Evolutionary conservation across 1,140 invertebrate species (phyloP).

Genomic region (Laodelphax striatellus): DNA sequence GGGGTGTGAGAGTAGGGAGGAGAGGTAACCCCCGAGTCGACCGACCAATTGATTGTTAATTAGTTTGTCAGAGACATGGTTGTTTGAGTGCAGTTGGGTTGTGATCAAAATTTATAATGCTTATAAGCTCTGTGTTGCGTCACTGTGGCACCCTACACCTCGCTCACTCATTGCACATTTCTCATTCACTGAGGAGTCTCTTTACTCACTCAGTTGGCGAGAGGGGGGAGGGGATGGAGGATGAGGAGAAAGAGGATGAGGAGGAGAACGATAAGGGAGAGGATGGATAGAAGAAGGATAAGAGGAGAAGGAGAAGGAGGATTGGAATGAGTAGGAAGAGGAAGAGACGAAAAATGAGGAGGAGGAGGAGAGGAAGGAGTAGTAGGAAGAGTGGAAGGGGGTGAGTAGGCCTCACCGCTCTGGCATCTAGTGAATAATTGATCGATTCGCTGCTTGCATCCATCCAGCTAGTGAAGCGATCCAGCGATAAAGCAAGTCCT

Average conservation of each 20-base stretch:
- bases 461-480: no score
- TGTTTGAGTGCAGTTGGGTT: slow-evolving; percentile 5
- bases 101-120: slow-evolving; percentile 3
- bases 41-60: slow-evolving; percentile 8
- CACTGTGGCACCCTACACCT: no score
- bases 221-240: background rate
- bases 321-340: no score
- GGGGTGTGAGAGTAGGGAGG: background rate
- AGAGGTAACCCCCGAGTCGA: background rate
- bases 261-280: background rate
- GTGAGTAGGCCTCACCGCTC: no score
- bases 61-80: slow-evolving; percentile 6
- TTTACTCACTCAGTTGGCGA: background rate
- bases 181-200: no score
- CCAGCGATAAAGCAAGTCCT: no score
- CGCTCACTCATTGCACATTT: no score
- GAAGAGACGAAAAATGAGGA: no score
- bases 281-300: background rate
- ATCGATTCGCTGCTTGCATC: no score
- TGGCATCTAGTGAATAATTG: no score
- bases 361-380: no score
- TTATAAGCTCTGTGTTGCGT: background rate
- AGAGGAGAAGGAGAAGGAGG: background rate
- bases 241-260: background rate
- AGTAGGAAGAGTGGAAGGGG: no score